These are phyloP conservation scores for Axinella damicornis DNA, from an alignment of 37 sponge, comb jelly and placozoan genomes.

Conservation along the genomic window DNA sequence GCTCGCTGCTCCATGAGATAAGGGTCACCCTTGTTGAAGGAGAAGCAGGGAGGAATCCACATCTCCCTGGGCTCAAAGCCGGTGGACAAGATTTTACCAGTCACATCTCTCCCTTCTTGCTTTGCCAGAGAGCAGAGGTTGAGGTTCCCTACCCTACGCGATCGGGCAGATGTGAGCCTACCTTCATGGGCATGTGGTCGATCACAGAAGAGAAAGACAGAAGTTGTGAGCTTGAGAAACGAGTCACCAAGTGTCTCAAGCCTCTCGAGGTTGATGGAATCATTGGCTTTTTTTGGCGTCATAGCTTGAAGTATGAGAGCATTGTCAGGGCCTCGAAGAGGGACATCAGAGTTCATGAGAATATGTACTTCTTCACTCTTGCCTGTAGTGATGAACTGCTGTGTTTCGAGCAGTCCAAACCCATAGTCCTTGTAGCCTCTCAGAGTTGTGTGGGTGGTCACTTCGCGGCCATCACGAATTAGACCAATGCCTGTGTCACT, in stretches of 20 bases:
- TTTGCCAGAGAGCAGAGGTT: conserved; percentile 75
- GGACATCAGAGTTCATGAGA: background rate
- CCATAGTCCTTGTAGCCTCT: conserved; percentile 64
- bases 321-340: conserved; percentile 53
- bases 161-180: conserved; percentile 67
- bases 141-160: conserved; percentile 72
- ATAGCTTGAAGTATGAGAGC: conserved; percentile 82
- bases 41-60: conserved; percentile 72
- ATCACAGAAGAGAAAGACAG: conserved; percentile 64
- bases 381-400: background rate
- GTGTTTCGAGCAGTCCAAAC: conserved; percentile 21
- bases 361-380: background rate
- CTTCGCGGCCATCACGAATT: background rate
- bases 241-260: conserved; percentile 95
- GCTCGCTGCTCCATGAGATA: background rate
- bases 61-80: conserved; percentile 48
- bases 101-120: conserved; percentile 23
- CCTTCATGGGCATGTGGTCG: conserved; percentile 75
- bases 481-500: conserved; percentile 52
- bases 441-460: conserved; percentile 39
- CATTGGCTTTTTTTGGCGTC: conserved; percentile 77
- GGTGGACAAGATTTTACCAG: conserved; percentile 29
- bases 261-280: conserved; percentile 85
- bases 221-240: conserved; percentile 88
- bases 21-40: background rate